phyloP scores from a whole-genome alignment of 2,888 invertebrate species.

The Metacarcinus magister region DNA sequence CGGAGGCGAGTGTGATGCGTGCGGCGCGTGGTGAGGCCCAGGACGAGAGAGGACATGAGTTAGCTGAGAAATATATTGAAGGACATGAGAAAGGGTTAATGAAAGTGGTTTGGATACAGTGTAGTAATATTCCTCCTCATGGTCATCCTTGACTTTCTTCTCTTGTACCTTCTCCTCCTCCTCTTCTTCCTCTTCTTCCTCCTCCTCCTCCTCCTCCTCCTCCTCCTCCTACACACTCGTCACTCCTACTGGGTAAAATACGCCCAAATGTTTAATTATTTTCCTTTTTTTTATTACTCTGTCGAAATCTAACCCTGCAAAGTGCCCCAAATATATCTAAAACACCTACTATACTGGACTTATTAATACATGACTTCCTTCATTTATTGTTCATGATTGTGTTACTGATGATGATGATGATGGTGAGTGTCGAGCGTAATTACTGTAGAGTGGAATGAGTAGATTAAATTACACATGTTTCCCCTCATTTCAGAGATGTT shows the following conservation, averaged over 20 bases:
- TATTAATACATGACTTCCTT: no score
- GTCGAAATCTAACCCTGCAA: no score
- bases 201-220: background rate
- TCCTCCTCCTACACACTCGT: background rate
- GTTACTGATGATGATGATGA: no score
- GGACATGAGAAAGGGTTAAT: background rate
- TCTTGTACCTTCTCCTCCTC: background rate
- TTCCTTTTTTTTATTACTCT: no score
- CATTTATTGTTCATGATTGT: no score
- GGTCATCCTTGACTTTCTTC: background rate
- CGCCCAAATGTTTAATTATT: no score
- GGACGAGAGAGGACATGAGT: background rate
- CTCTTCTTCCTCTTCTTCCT: background rate
- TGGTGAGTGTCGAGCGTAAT: no score
- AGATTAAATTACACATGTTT: no score
- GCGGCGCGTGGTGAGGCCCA: background rate
- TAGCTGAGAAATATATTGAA: background rate
- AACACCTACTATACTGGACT: no score
- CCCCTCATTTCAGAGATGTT: no score
- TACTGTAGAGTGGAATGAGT: no score
- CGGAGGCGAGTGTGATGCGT: background rate
- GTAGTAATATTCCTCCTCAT: background rate
- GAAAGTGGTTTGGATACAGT: slow-evolving; percentile 26
- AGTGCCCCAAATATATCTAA: no score
- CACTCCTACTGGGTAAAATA: slow-evolving; percentile 38